Conservation (phyloP, 1,140 invertebrate species). For the Halictus rubicundus region DNA sequence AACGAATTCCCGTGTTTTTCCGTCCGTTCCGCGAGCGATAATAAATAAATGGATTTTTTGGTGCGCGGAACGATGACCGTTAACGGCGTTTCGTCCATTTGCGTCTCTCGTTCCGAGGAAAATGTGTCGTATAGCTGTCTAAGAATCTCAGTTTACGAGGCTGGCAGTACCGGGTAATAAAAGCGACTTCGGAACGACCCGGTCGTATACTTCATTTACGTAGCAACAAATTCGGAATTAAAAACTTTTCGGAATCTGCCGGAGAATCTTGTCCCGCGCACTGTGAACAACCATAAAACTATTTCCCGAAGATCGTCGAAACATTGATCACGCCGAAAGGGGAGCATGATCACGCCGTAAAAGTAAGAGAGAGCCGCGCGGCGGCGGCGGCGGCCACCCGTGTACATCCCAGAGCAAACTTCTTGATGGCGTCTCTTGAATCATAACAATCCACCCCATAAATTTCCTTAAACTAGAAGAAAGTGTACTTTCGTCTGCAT, state of each 20-base stretch:
- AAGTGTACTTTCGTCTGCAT: neutral
- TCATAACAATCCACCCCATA: slow-evolving; percentile 18
- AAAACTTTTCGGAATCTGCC: slow-evolving; percentile 1
- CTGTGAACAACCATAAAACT: neutral
- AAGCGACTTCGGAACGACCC: slow-evolving; percentile 12
- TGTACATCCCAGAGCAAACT: neutral
- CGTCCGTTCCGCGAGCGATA: neutral
- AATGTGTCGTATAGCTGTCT: neutral
- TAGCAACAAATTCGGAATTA: slow-evolving; percentile 40
- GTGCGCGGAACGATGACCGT: neutral
- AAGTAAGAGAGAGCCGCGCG: neutral
- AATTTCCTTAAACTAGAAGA: neutral
- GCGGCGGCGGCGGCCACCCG: neutral
- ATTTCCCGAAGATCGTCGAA: neutral
- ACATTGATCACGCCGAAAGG: neutral
- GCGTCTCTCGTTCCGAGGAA: neutral
- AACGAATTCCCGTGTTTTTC: too few relatives aligned
- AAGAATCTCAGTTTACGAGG: slow-evolving; percentile 25
- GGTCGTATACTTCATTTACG: slow-evolving; percentile 36
- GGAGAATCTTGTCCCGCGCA: neutral
- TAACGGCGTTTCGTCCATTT: neutral
- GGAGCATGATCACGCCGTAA: neutral
- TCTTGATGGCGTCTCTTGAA: neutral
- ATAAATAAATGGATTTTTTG: neutral
- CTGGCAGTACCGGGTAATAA: slow-evolving; percentile 4